Conservation (phyloP, 2,888 invertebrate genomes). For the Phengaris alcon region DNA sequence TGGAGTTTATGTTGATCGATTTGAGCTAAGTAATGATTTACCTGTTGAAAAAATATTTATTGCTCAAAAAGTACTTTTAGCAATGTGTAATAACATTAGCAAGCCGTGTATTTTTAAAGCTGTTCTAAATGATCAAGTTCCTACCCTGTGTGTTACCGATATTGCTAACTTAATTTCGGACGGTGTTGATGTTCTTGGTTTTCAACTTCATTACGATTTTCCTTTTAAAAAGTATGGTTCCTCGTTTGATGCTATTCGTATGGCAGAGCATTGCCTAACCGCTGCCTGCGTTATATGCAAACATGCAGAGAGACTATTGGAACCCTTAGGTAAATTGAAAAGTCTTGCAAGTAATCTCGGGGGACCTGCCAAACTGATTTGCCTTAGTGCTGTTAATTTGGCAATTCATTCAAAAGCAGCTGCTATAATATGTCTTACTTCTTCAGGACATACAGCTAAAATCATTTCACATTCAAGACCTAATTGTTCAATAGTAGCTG, state of each 20-base stretch:
- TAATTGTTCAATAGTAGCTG: constrained; percentile 86
- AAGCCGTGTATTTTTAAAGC: constrained; percentile 94
- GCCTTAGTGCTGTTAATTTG: constrained; percentile 65
- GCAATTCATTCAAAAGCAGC: constrained; percentile 60
- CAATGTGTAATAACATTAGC: constrained; percentile 89
- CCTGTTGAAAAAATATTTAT: constrained; percentile 92
- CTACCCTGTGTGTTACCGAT: constrained; percentile 87
- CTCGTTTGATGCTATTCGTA: constrained; percentile 57
- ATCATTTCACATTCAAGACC: constrained; percentile 84
- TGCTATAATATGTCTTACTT: constrained; percentile 87
- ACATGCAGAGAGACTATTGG: constrained; percentile 92
- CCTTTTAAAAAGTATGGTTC: constrained; percentile 60
- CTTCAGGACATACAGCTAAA: constrained; percentile 84
- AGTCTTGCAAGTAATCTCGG: constrained; percentile 78
- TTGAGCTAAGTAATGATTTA: constrained; percentile 90
- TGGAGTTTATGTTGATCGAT: constrained; percentile 93
- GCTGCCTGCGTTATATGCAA: constrained; percentile 87
- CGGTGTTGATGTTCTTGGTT: constrained; percentile 91
- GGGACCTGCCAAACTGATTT: constrained; percentile 76
- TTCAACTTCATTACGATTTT: constrained; percentile 81
- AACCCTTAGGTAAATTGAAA: constrained; percentile 88
- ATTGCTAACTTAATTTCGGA: constrained; percentile 95
- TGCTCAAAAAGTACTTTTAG: constrained; percentile 91
- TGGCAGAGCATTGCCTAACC: constrained; percentile 83
- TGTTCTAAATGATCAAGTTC: constrained; percentile 89